Conservation (phyloP, 1,140 invertebrate genomes). For the Drosophila pallidifrons region DNA sequence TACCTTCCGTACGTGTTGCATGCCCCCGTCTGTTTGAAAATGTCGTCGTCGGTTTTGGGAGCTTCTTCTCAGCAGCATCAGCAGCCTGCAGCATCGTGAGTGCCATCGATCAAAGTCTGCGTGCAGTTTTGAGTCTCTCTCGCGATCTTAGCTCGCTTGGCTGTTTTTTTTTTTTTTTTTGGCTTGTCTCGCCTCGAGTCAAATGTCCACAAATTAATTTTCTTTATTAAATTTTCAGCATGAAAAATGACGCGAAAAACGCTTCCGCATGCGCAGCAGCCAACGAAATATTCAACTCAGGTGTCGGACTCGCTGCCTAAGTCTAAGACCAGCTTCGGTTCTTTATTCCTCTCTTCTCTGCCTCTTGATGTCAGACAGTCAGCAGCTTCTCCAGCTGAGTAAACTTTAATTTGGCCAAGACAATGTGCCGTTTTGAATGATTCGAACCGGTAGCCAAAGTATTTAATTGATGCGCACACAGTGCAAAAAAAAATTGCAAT, state of each 20-base stretch:
- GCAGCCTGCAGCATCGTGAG: slow-evolving; percentile 75
- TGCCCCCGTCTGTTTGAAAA: slow-evolving; percentile 54
- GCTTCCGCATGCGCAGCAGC: slow-evolving; percentile 72
- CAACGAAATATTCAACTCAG: slow-evolving; percentile 60
- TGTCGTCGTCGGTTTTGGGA: slow-evolving; percentile 63
- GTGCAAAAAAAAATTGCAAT: background rate
- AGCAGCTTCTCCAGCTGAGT: slow-evolving; percentile 32
- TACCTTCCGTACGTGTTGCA: slow-evolving; percentile 20
- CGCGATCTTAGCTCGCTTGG: background rate
- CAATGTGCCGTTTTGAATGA: slow-evolving; percentile 76
- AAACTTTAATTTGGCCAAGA: slow-evolving; percentile 76
- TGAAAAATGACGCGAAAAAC: slow-evolving; percentile 83
- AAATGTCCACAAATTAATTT: slow-evolving; percentile 84
- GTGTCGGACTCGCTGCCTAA: slow-evolving; percentile 54
- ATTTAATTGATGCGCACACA: slow-evolving; percentile 74
- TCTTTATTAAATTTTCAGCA: slow-evolving; percentile 84
- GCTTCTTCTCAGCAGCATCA: slow-evolving; percentile 36
- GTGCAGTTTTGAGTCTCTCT: slow-evolving; percentile 63
- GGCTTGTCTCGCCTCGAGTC: slow-evolving; percentile 75
- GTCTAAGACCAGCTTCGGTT: slow-evolving; percentile 6
- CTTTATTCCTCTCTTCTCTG: background rate
- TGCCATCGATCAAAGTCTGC: slow-evolving; percentile 82
- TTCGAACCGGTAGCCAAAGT: slow-evolving; percentile 58
- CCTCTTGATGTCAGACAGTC: background rate
- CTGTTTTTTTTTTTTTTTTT: slow-evolving; percentile 39